Evolutionary conservation across 2,888 invertebrate genomes (phyloP).

Genomic region (Lasioglossum vierecki): DNA sequence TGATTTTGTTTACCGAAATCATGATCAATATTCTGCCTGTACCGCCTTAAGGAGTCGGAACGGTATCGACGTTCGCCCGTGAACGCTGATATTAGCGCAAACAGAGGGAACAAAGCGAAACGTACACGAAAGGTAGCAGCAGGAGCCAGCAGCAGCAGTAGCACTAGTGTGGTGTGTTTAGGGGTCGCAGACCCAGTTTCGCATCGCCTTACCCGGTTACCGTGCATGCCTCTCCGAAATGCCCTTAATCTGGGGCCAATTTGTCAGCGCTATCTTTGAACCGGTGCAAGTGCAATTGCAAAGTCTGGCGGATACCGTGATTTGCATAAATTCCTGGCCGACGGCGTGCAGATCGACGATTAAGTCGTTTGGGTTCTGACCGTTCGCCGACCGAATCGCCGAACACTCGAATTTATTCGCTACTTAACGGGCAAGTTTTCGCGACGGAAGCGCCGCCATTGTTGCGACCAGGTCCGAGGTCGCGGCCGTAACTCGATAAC

Average conservation of each 20-base stretch:
- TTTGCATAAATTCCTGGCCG: conserved; percentile 60
- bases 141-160: neutral
- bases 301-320: conserved; percentile 60
- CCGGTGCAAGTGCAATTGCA: conserved; percentile 52
- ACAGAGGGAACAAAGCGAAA: conserved; percentile 19
- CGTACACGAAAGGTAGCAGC: conserved; percentile 30
- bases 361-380: conserved; percentile 59
- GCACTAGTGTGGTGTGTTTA: conserved; percentile 5
- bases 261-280: conserved; percentile 73
- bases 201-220: conserved; percentile 58
- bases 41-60: neutral
- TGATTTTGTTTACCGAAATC: too few relatives aligned
- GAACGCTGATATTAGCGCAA: conserved; percentile 15
- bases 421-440: conserved; percentile 13
- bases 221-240: conserved; percentile 68
- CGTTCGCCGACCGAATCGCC: conserved; percentile 42
- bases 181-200: conserved; percentile 74
- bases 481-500: neutral
- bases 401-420: conserved; percentile 39
- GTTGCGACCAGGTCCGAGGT: neutral
- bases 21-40: too few relatives aligned
- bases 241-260: conserved; percentile 73
- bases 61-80: conserved; percentile 24
- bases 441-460: conserved; percentile 26
- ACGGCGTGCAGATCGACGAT: conserved; percentile 57